Evolutionary conservation across 1,140 invertebrate species (phyloP).

Genomic region (Ericerus pela): DNA sequence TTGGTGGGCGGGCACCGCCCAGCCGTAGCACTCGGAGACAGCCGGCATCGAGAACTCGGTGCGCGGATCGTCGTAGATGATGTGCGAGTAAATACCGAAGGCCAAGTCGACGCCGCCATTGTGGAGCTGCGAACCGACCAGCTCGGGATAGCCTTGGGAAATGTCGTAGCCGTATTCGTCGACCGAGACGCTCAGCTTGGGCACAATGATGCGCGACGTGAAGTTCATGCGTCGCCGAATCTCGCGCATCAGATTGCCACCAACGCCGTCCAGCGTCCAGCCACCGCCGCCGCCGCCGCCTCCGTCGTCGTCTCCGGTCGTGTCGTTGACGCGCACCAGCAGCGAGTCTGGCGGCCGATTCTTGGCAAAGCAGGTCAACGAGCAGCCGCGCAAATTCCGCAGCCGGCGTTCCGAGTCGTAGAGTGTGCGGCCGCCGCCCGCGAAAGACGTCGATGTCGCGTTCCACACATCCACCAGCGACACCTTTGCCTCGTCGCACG

Average conservation of each 20-base stretch:
- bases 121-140: not conserved
- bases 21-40: conserved; percentile 17
- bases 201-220: not conserved
- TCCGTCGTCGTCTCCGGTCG: no score
- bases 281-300: no score
- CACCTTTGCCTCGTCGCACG: not conserved
- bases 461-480: not conserved
- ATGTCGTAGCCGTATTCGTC: conserved; percentile 17
- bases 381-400: conserved; percentile 3
- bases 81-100: conserved; percentile 15
- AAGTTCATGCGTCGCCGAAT: conserved; percentile 5
- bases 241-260: conserved; percentile 11
- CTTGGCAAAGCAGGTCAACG: conserved; percentile 5
- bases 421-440: not conserved
- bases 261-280: conserved; percentile 14
- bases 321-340: not conserved
- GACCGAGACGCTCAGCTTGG: not conserved
- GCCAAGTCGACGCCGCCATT: conserved; percentile 4
- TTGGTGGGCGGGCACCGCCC: conserved; percentile 14
- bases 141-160: conserved; percentile 9
- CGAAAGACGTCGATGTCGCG: not conserved
- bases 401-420: not conserved
- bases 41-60: not conserved
- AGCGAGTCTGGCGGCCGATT: conserved; percentile 14
- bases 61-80: conserved; percentile 14